These are phyloP conservation scores for Drosophila sp. DNA, from an alignment of 1,140 invertebrate genomes.

Conservation along the genomic window DNA sequence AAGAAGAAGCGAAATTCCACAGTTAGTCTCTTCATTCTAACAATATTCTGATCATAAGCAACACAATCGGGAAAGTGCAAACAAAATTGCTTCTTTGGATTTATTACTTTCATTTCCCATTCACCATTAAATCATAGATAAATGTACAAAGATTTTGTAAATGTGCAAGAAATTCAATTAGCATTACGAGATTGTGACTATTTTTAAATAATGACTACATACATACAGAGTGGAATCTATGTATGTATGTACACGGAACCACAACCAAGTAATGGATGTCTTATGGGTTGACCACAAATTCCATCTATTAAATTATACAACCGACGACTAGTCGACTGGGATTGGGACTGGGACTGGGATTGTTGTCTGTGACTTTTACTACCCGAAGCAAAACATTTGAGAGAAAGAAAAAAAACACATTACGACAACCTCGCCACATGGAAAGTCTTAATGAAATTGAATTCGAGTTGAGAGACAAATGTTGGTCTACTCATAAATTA, in stretches of 20 bases:
- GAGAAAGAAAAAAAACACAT: slow-evolving; percentile 35
- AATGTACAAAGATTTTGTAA: slow-evolving; percentile 28
- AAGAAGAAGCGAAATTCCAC: too few relatives aligned
- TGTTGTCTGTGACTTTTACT: slow-evolving; percentile 52
- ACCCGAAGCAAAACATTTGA: slow-evolving; percentile 41
- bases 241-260: too few relatives aligned
- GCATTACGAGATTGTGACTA: slow-evolving; percentile 45
- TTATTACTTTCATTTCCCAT: slow-evolving; percentile 49
- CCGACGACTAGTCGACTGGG: neutral
- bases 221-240: too few relatives aligned
- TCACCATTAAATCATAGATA: slow-evolving; percentile 44
- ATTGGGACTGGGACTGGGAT: too few relatives aligned
- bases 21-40: too few relatives aligned
- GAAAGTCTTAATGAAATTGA: slow-evolving; percentile 52
- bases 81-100: neutral
- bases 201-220: slow-evolving; percentile 19
- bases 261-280: slow-evolving; percentile 41
- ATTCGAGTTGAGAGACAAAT: slow-evolving; percentile 36
- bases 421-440: slow-evolving; percentile 36
- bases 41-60: too few relatives aligned
- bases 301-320: slow-evolving; percentile 57
- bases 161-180: slow-evolving; percentile 49
- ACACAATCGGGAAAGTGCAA: too few relatives aligned
- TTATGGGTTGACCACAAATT: slow-evolving; percentile 54
- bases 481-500: slow-evolving; percentile 54